Evolutionary conservation across 2,888 invertebrate species (phyloP), one percentile per base, ranked within the genome.

Genomic region (Encarsia formosa): DNA sequence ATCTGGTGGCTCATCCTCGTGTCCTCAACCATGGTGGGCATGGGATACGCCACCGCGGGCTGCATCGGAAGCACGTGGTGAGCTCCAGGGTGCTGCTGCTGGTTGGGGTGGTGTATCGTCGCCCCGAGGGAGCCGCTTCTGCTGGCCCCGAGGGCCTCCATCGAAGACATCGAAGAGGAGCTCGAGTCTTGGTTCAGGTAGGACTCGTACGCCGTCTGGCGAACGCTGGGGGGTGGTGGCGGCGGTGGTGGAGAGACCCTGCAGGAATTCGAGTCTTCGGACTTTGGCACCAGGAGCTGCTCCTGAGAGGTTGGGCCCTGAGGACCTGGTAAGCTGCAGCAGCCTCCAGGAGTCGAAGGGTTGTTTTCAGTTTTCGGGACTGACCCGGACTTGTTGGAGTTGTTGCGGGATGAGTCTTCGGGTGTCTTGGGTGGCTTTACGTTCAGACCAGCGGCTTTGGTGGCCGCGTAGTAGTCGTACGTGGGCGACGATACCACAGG

Each of bases 161-260:
- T 85, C 65, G 83, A 84, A 5, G 81, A 82, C 77, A 82, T 77
- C 26, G 82, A 82, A 3, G 82, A 87, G 61, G 82, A 82, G 64
- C 82, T 83, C 57, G 87, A 87, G 75, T 87, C 87, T 77, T 82
- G 82, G 65, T 80, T 83, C 62, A 81, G 69, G 66, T 83, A 83
- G 1, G 80, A 82, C 75, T 85, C 86, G 79, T 80, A 81, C 4
- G 76, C 73, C 20, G 76, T 73, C 3, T 71, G 64, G 43, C 76
- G 73, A 2, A 72, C 66, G 4, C 77, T 74, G 1, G 77, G 76
- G 3, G 78, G 78, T 8, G 64, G 66, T 62, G 77, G 76, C 2
- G 77, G 75, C 64, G 76, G 74, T 3, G 75, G 73, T 13, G 76
- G 42, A 9, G 39, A 43, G 2, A 47, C 50, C 5, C 40, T n/a